These are phyloP conservation scores for Zosterops japonicus DNA, from an alignment of 2,113 vertebrate genomes.

Conservation along the genomic window DNA sequence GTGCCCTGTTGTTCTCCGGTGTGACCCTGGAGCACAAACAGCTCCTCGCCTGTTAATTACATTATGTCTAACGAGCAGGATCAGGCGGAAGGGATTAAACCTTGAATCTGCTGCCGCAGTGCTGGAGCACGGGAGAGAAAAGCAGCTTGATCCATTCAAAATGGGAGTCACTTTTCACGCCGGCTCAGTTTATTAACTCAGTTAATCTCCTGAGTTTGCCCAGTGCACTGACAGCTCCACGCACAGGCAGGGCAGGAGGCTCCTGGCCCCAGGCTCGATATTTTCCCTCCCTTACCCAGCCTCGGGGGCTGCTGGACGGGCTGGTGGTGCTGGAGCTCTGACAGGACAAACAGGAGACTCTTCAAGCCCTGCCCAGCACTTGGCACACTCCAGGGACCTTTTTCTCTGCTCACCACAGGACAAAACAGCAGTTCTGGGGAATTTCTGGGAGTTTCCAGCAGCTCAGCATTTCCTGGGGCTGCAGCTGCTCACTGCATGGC, in stretches of 20 bases:
- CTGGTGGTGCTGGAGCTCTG: background rate
- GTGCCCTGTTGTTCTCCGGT: background rate
- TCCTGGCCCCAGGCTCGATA: rapidly evolving
- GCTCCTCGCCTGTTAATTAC: slow-evolving; percentile 41
- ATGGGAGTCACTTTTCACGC: background rate
- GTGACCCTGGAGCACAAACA: slow-evolving; percentile 21
- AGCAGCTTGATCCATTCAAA: slow-evolving; percentile 5
- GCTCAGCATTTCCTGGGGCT: background rate
- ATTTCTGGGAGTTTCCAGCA: background rate
- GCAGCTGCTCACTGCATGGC: background rate
- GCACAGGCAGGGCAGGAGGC: background rate
- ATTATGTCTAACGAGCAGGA: slow-evolving; percentile 49
- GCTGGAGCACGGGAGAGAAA: background rate
- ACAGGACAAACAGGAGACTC: background rate
- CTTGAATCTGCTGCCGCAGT: background rate
- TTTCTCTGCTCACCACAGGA: background rate
- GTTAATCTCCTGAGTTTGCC: background rate
- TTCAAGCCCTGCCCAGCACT: background rate
- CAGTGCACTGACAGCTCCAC: background rate
- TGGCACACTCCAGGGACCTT: background rate
- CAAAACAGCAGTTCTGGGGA: background rate
- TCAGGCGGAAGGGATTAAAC: slow-evolving; percentile 63
- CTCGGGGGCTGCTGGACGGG: rapidly evolving
- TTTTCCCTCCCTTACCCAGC: background rate
- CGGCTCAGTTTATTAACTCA: background rate